Evolutionary conservation across 2,888 invertebrate genomes (phyloP).

Genomic region (Eumacrocentrus americanus): DNA sequence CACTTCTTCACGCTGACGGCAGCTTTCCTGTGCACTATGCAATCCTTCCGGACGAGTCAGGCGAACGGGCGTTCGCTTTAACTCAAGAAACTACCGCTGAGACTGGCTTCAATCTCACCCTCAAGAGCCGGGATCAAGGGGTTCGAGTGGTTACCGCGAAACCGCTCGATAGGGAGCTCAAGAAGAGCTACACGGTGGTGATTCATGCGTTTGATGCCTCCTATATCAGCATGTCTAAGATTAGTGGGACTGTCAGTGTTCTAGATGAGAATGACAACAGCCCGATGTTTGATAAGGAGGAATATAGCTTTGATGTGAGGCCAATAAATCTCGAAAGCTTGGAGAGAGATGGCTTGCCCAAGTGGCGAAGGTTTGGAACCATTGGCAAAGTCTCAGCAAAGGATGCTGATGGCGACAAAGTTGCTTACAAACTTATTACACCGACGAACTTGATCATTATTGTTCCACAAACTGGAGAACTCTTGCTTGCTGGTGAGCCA

Average conservation of each 20-base stretch:
- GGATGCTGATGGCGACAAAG: constrained; percentile 89
- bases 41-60: constrained; percentile 75
- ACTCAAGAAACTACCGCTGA: constrained; percentile 68
- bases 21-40: constrained; percentile 77
- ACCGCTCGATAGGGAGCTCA: constrained; percentile 79
- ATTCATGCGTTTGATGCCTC: constrained; percentile 82
- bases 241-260: constrained; percentile 75
- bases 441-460: constrained; percentile 85
- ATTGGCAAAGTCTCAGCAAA: constrained; percentile 86
- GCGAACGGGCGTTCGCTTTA: constrained; percentile 69
- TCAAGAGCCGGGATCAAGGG: constrained; percentile 62
- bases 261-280: constrained; percentile 92
- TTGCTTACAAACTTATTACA: constrained; percentile 83
- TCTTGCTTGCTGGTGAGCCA: constrained; percentile 83
- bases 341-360: constrained; percentile 68
- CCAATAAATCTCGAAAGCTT: constrained; percentile 57
- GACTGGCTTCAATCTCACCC: constrained; percentile 56
- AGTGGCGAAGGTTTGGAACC: constrained; percentile 80
- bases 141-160: constrained; percentile 78
- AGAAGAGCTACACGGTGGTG: constrained; percentile 74
- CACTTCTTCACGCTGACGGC: constrained; percentile 74
- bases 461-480: constrained; percentile 90
- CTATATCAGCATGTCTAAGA: constrained; percentile 80
- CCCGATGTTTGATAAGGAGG: constrained; percentile 79
- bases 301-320: constrained; percentile 76